Base-by-base conservation (phyloP, 2,888 invertebrate genomes). In the Cancer borealis region DNA sequence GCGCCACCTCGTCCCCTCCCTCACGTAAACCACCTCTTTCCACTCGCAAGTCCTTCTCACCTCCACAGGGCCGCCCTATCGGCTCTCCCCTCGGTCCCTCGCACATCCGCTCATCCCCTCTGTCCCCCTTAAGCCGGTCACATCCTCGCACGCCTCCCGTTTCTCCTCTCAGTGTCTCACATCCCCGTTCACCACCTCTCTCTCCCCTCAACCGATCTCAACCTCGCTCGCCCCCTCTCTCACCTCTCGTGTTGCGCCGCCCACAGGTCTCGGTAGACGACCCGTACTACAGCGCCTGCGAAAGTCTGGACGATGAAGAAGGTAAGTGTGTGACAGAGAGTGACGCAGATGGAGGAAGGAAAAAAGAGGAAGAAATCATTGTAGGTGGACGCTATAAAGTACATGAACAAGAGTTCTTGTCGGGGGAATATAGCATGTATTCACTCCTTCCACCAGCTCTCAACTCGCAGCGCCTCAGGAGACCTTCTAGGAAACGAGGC, bases 281-380 rank as follows among this genome's bases (percentile, higher is more conserved):
- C 1, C 91, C 60, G 6, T 93, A 93, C 66, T 93, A 91, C 91
- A 93, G 93, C 66, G 93, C 93, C 88, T 91, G 60, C 47, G 93
- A 93, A 60, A 93, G 88, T 45, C 54, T 93, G 10, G 93, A 93
- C 26, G 79, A 49, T 1, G 26, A n/a, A 17, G 91, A 91, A 8
- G 91, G 93, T 93, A 66, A 17, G 92, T 92, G 66, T 26, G 10
- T 12, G 12, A 60, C 49, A 45, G n/a, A 49, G 12, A 26, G 17
- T 66, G 84, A 46, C 2, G 17, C 30, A 3, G 39, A 4, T 14
- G 84, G 30, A 46, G 91, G 26, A 66, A 54, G 89, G 26, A 46
- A 8, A 26, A 8, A 26, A 30, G 17, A 91, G 26, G 21, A 66
- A 66, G 91, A 26, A 45, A 45, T 4, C 8, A 73, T 39, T 26